Base-by-base conservation (phyloP, 2,797 vertebrate species). In the Crenichthys baileyi region DNA sequence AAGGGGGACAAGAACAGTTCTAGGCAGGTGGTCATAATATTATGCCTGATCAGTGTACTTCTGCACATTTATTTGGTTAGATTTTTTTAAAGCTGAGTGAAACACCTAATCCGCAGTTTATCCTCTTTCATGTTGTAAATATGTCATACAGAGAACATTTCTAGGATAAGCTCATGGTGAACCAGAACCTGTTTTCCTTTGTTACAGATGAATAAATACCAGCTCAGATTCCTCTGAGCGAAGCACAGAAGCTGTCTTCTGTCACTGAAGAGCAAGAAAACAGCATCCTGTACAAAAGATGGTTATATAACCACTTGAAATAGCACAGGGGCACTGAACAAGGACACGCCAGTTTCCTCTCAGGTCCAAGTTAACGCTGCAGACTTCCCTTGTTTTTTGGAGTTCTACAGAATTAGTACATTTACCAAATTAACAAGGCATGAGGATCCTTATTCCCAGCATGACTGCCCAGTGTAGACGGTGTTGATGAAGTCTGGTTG, bases 221-320 rank as follows among this genome's bases (percentile, higher is more conserved):
- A 89, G 83, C 86, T 78, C 76, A 39, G 67, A 79, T 53, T 72
- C 58, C 63, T 56, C 6, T 72, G 67, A 48, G 70, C 20, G 65
- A 39, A 70, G 76, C 9, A 70, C 56, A 8, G 44, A 84, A 75
- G 20, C 46, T 0, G 71, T 72, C 84, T 88, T 79, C 81, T 81
- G 77, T 51, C 84, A 74, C 24, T 58, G 58, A 81, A 83, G 83
- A 75, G 65, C 71, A 76, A 81, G 72, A 63, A 85, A 89, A 76
- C 1, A 79, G 56, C 77, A 70, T 73, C 71, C 82, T 76, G 82
- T 51, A 31, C 1, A 29, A 75, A 70, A 20, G 36, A 20, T 20
- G 36, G 58, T 90, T 88, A 86, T 82, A 77, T 86, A 89, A 90
- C 18, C 18, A 58, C 72, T 87, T 76, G 79, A 88, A 91, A 86